These are phyloP conservation scores for Phania funesta DNA, from an alignment of 2,888 invertebrate genomes.

Conservation along the genomic window DNA sequence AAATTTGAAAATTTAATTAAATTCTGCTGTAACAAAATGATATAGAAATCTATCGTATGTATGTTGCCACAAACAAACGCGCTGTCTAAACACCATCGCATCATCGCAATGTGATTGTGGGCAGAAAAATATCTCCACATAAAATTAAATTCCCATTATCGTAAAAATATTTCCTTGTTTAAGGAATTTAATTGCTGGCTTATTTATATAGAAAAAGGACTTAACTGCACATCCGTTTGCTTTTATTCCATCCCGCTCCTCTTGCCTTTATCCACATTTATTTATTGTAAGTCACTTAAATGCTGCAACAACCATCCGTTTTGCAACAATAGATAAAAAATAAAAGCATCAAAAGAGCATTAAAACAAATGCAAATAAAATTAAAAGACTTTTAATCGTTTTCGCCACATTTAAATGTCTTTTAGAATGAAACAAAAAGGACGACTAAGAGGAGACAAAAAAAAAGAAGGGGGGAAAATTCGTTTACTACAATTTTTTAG, in stretches of 20 bases:
- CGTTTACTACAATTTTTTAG: slow-evolving; percentile 21
- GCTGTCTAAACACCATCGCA: background rate
- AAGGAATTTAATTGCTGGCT: slow-evolving; percentile 40
- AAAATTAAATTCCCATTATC: slow-evolving; percentile 51
- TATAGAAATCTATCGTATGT: slow-evolving; percentile 4
- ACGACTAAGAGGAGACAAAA: background rate
- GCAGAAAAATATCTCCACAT: background rate
- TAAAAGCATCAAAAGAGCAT: slow-evolving; percentile 5
- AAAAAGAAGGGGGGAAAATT: slow-evolving; percentile 12
- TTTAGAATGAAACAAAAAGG: slow-evolving; percentile 18
- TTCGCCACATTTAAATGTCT: slow-evolving; percentile 55
- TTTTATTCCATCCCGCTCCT: background rate
- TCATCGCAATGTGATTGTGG: background rate
- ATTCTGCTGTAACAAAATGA: slow-evolving; percentile 24
- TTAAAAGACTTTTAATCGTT: slow-evolving; percentile 58
- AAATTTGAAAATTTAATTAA: too few relatives aligned
- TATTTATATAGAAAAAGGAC: slow-evolving; percentile 49
- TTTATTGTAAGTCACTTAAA: slow-evolving; percentile 36
- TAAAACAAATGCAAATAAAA: slow-evolving; percentile 52
- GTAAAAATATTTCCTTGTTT: slow-evolving; percentile 13
- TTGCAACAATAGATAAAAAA: slow-evolving; percentile 9
- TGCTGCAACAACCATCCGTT: slow-evolving; percentile 8
- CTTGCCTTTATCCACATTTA: slow-evolving; percentile 31
- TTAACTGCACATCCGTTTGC: slow-evolving; percentile 18
- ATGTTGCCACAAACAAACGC: too few relatives aligned